Conservation (phyloP, 2,888 invertebrate species). For the Therioaphis trifolii region DNA sequence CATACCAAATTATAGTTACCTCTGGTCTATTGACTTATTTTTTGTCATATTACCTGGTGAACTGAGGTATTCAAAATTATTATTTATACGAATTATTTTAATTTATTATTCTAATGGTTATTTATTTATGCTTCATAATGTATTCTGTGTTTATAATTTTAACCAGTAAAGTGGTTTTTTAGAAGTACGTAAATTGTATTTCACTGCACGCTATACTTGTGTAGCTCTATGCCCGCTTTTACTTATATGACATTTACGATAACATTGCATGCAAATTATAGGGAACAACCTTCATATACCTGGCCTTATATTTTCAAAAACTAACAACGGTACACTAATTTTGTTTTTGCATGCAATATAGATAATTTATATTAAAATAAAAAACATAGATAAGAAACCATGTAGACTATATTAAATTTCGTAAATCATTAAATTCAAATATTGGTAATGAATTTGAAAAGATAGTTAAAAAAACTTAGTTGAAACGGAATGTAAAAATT, state of each 20-base stretch:
- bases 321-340: not conserved
- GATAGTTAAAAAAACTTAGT: not conserved
- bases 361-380: not conserved
- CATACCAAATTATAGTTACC: too few relatives aligned
- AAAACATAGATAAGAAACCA: not conserved
- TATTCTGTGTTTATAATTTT: too few relatives aligned
- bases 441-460: not conserved
- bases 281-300: not conserved
- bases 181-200: not conserved
- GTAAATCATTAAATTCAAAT: not conserved
- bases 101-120: too few relatives aligned
- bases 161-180: not conserved
- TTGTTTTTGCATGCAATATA: slow-evolving; percentile 15
- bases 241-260: not conserved
- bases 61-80: too few relatives aligned
- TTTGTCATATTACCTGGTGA: too few relatives aligned
- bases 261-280: slow-evolving; percentile 27
- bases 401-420: not conserved
- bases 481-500: not conserved
- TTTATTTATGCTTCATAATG: too few relatives aligned
- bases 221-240: not conserved
- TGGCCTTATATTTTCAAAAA: slow-evolving; percentile 8
- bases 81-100: too few relatives aligned
- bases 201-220: not conserved
- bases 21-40: too few relatives aligned